Evolutionary conservation across 1,140 invertebrate genomes (phyloP).

Genomic region (Hypothenemus hampei): DNA sequence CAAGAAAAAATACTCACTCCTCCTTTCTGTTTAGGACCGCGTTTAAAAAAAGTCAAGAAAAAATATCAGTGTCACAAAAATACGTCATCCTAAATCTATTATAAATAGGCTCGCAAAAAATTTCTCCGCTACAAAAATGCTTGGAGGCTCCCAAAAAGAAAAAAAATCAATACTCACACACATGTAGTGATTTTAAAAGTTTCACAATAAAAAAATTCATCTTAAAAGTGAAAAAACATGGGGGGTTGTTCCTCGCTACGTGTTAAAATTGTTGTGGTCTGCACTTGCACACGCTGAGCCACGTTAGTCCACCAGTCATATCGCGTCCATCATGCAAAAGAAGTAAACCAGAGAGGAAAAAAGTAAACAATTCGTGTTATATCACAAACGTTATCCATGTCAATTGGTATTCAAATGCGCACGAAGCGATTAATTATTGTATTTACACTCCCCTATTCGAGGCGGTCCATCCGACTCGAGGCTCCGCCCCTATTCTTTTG

Average conservation of each 20-base stretch:
- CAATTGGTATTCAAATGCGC: conserved; percentile 65
- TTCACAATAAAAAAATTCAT: neutral
- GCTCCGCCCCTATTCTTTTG: too few relatives aligned
- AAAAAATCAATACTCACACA: conserved; percentile 43
- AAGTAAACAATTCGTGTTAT: too few relatives aligned
- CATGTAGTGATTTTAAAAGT: conserved; percentile 44
- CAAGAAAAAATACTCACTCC: conserved; percentile 47
- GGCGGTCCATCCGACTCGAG: too few relatives aligned
- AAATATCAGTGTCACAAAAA: conserved; percentile 44
- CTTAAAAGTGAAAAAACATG: too few relatives aligned
- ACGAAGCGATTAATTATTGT: neutral
- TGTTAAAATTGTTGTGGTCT: too few relatives aligned
- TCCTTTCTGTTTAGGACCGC: conserved; percentile 43
- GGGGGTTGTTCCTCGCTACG: too few relatives aligned
- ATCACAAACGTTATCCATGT: too few relatives aligned
- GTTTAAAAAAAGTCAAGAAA: conserved; percentile 47
- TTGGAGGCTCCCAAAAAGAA: conserved; percentile 39
- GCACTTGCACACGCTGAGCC: too few relatives aligned
- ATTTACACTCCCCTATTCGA: neutral
- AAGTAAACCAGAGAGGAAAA: too few relatives aligned
- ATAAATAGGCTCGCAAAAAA: conserved; percentile 37
- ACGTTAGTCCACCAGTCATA: too few relatives aligned
- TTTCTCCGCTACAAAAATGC: conserved; percentile 47
- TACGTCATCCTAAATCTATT: conserved; percentile 37
- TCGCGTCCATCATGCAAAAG: too few relatives aligned